Percentiles rank a stretch among this genome's conserved stretches.
phyloP scores from a whole-genome alignment of 2,888 invertebrate species.

The Lepidochrysops patricia region DNA sequence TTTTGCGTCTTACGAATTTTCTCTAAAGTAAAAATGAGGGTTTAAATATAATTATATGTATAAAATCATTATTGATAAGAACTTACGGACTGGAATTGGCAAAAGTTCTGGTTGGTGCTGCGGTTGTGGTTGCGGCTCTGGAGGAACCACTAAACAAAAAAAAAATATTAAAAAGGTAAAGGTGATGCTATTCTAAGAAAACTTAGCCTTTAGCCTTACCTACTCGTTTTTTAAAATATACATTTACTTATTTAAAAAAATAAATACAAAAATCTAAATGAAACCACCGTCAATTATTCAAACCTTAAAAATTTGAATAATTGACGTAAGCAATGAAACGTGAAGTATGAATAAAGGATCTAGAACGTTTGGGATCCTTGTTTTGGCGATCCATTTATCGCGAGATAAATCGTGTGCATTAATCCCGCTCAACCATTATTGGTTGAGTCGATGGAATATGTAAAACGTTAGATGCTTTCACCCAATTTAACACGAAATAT shows the following conservation, averaged over 20 bases:
- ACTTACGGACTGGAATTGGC: not conserved
- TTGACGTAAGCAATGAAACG: not conserved
- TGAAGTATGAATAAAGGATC: constrained; percentile 1
- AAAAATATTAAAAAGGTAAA: not conserved
- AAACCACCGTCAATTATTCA: not conserved
- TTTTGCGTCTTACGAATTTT: too few species aligned
- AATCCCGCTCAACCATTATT: not conserved
- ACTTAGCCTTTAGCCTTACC: too few species aligned
- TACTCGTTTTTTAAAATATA: too few species aligned
- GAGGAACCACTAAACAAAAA: not conserved
- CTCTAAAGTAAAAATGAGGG: too few species aligned
- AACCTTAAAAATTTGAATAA: not conserved
- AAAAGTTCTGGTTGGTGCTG: not conserved
- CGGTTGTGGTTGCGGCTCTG: constrained; percentile 20
- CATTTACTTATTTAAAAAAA: too few species aligned
- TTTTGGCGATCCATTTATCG: not conserved
- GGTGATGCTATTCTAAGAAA: too few species aligned
- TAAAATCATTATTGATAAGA: not conserved
- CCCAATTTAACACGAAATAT: not conserved
- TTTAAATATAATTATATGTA: too few species aligned
- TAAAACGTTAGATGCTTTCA: not conserved
- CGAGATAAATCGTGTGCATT: not conserved
- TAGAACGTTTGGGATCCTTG: not conserved
- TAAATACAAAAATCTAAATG: not conserved
- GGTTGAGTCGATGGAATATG: constrained; percentile 1